A percentile compares a stretch with the other conserved stretches of the same genome.
These are phyloP conservation scores for Eumacrocentrus americanus DNA, from an alignment of 2,888 invertebrate genomes.

Conservation along the genomic window DNA sequence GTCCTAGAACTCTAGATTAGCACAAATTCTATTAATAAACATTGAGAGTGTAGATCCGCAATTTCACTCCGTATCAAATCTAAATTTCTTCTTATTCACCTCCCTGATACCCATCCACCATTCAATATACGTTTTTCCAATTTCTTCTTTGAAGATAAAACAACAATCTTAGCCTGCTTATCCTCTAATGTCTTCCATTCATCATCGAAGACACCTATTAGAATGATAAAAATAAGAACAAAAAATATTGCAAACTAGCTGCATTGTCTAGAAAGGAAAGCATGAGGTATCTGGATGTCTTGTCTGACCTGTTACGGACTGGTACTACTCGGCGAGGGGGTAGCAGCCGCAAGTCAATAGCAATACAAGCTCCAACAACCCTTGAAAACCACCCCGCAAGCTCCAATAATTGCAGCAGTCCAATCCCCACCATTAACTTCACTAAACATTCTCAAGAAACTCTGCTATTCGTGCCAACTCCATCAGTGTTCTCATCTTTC, in stretches of 20 bases:
- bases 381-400: slow-evolving; percentile 1
- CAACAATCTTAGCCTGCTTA: too few relatives aligned
- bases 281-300: neutral
- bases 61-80: slow-evolving; percentile 36
- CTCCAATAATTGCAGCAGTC: slow-evolving; percentile 19
- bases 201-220: slow-evolving; percentile 6
- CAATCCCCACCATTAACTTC: slow-evolving; percentile 9
- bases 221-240: neutral
- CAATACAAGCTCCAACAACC: slow-evolving; percentile 8
- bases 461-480: slow-evolving; percentile 27
- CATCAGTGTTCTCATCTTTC: slow-evolving; percentile 31
- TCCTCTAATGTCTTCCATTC: neutral
- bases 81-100: too few relatives aligned
- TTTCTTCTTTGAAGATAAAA: neutral
- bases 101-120: neutral
- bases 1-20: slow-evolving; percentile 54
- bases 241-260: neutral
- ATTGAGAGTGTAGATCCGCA: slow-evolving; percentile 49
- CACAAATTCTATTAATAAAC: slow-evolving; percentile 53
- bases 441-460: slow-evolving; percentile 23
- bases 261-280: neutral
- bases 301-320: slow-evolving; percentile 47
- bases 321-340: slow-evolving; percentile 45
- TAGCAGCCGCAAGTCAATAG: slow-evolving; percentile 41
- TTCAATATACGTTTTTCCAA: neutral